A percentile compares a stretch with the other conserved stretches of the same genome.
These are phyloP conservation scores for Pantelozetes paolii DNA, from an alignment of 2,888 invertebrate genomes.

Conservation along the genomic window DNA sequence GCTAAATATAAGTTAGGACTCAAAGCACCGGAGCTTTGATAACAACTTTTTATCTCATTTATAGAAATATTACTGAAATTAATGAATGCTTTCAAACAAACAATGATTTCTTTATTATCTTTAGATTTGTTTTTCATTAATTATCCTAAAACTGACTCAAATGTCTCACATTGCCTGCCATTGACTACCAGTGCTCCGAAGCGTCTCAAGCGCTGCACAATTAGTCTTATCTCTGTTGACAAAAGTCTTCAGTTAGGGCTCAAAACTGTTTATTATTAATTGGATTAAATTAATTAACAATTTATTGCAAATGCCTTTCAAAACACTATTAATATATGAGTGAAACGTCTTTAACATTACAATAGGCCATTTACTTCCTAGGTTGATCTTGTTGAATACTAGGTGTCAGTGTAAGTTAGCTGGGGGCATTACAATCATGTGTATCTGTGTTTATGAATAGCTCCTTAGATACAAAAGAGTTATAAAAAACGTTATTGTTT, in stretches of 20 bases:
- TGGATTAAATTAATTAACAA: neutral
- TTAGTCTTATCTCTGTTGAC: neutral
- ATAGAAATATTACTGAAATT: slow-evolving; percentile 3
- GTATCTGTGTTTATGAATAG: too few species aligned
- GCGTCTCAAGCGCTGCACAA: neutral
- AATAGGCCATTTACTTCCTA: too few species aligned
- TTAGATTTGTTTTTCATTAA: neutral
- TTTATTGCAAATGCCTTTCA: neutral
- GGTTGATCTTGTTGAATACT: too few species aligned
- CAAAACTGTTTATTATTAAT: neutral
- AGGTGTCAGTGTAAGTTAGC: too few species aligned
- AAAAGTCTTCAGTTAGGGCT: neutral
- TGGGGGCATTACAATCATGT: too few species aligned
- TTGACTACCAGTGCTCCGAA: neutral
- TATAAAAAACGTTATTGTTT: too few species aligned
- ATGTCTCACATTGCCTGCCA: neutral
- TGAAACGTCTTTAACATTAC: neutral
- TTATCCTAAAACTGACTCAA: neutral
- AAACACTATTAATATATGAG: neutral
- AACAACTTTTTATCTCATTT: neutral
- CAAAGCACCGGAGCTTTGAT: neutral
- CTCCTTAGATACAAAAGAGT: too few species aligned
- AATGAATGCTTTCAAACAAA: slow-evolving; percentile 1
- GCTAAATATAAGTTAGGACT: neutral
- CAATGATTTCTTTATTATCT: neutral